Evolutionary conservation across 1,140 invertebrate species (phyloP).

Genomic region (Lepidurus arcticus): DNA sequence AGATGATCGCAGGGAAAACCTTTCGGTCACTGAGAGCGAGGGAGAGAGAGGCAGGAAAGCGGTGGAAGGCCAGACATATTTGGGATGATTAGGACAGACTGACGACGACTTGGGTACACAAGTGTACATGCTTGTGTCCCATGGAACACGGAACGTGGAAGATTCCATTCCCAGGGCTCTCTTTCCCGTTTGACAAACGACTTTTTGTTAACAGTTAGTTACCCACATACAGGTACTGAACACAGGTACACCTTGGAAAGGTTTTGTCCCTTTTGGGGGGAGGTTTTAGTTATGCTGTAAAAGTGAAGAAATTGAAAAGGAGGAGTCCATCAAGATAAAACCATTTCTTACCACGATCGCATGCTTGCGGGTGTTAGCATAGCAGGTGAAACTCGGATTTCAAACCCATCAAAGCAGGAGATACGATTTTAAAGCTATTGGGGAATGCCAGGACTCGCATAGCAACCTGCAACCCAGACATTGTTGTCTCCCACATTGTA

Average conservation of each 20-base stretch:
- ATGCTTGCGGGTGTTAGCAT: too few relatives aligned
- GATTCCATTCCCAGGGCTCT: slow-evolving; percentile 3
- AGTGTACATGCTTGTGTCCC: not conserved
- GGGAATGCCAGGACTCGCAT: not conserved
- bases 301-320: slow-evolving; percentile 3
- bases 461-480: slow-evolving; percentile 13
- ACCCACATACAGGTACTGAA: not conserved
- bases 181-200: not conserved
- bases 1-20: too few relatives aligned
- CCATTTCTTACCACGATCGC: not conserved
- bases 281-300: not conserved
- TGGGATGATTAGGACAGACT: slow-evolving; percentile 1
- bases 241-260: not conserved
- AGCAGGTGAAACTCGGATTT: slow-evolving; percentile 19
- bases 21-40: not conserved
- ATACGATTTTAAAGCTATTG: not conserved
- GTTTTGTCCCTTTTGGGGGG: not conserved
- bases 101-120: slow-evolving; percentile 8
- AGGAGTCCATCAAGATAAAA: not conserved
- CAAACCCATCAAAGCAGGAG: not conserved
- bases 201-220: slow-evolving; percentile 6
- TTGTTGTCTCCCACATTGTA: not conserved
- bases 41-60: not conserved
- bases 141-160: not conserved
- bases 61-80: not conserved